Conservation (phyloP, 2,113 vertebrate species). For the Ammodytes dubius region DNA sequence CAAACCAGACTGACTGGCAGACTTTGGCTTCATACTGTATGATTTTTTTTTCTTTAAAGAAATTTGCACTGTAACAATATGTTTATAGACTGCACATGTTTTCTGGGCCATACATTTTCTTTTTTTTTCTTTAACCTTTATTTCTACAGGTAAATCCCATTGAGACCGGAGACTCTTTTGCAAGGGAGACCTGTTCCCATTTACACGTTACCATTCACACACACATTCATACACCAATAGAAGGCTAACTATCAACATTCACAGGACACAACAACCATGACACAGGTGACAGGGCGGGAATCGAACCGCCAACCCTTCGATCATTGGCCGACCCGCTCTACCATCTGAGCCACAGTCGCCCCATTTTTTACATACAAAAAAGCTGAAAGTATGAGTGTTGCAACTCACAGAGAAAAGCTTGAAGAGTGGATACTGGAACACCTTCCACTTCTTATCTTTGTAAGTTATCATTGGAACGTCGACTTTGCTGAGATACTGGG, state of each 20-base stretch:
- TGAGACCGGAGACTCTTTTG: no score
- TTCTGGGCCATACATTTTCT: not conserved
- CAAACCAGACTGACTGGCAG: not conserved
- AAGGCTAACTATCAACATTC: no score
- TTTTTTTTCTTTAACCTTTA: no score
- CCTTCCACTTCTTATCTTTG: slow-evolving; percentile 85
- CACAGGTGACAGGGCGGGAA: no score
- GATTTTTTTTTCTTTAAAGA: not conserved
- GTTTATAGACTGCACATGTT: not conserved
- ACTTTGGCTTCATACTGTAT: not conserved
- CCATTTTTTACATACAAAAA: not conserved
- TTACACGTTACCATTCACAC: no score
- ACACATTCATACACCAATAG: no score
- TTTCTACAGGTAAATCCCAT: no score
- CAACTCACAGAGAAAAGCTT: slow-evolving; percentile 87
- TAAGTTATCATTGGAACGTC: slow-evolving; percentile 83
- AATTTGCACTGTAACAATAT: not conserved
- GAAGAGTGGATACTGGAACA: slow-evolving; percentile 86
- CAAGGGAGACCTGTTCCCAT: no score
- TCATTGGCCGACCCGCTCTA: no score
- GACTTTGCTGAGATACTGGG: slow-evolving; percentile 86
- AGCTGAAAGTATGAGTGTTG: not conserved
- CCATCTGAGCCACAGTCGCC: no score
- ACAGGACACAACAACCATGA: no score
- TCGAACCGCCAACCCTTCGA: no score